Percentiles rank a stretch among this genome's conserved stretches.
These are phyloP conservation scores for Scomber colias DNA, from an alignment of 2,113 vertebrate species.

Conservation along the genomic window DNA sequence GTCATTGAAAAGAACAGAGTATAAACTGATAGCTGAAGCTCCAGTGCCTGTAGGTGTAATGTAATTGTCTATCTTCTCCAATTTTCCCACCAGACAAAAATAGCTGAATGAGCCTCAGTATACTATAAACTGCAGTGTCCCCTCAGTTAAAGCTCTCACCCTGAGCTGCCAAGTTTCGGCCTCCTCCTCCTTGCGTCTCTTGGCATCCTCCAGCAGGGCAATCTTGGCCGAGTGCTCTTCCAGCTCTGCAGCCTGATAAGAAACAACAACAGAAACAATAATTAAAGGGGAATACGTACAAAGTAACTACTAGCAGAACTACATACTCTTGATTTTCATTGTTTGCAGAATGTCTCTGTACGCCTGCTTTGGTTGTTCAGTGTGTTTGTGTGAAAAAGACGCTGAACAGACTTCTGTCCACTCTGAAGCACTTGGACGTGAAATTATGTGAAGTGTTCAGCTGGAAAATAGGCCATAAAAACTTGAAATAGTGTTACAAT, in stretches of 20 bases:
- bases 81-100: slow-evolving; percentile 5
- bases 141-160: slow-evolving; percentile 81
- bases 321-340: too few relatives aligned
- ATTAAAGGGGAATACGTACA: background rate
- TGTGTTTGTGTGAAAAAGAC: slow-evolving; percentile 11
- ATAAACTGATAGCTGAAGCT: background rate
- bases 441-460: slow-evolving; percentile 22
- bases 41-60: background rate
- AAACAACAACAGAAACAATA: slow-evolving; percentile 10
- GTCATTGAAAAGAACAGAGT: background rate
- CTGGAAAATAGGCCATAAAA: slow-evolving; percentile 19
- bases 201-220: slow-evolving; percentile 91
- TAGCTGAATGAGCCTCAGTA: background rate
- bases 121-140: background rate
- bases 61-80: background rate
- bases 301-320: too few relatives aligned
- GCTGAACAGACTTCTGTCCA: background rate
- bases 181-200: slow-evolving; percentile 91
- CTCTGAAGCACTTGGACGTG: background rate
- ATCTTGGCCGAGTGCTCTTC: slow-evolving; percentile 92
- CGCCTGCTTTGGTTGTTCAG: slow-evolving; percentile 23
- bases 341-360: too few relatives aligned
- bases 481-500: background rate
- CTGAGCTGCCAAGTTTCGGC: slow-evolving; percentile 91
- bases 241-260: slow-evolving; percentile 89